Evolutionary conservation across 2,113 vertebrate genomes (phyloP), one percentile per base, ranked within the genome.

Genomic region (Odocoileus virginianus): DNA sequence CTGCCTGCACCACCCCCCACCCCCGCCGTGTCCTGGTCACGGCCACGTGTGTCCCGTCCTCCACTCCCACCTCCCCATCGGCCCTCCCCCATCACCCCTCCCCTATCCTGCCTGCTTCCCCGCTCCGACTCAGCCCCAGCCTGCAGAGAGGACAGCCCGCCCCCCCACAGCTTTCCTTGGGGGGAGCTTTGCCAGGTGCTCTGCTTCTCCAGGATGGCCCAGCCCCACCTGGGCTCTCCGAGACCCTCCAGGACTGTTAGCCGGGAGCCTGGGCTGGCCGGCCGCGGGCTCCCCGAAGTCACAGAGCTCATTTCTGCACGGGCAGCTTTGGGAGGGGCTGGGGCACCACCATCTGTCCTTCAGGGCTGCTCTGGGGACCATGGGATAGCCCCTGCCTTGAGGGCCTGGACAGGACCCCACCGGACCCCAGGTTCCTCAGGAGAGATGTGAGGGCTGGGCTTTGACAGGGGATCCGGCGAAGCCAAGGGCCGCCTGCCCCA

Each of bases 11-110:
- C 11, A 2, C 2, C 36, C 16, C 30, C 4, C 3, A 0, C 21
- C 16, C 30, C 2, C 36, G 36, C 36, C 36, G 36, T 3, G 89
- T 5, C 54, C 74, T 19, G 40, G 23, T 21, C 76, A 28, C 2
- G 8, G 3, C 4, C 23, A 28, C 21, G 0, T 1, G 2, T 17
- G 43, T 7, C 8, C 74, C 30, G 2, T 17, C 30, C 45, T 19
- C 78, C 78, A 50, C 45, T 9, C 54, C 23, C 40, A 13, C 30
- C 19, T 33, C 78, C 27, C 43, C 74, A 16, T 28, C 43, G 14
- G 10, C 14, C 27, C 43, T 47, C 43, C 43, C 16, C 40, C 25
- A 43, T 6, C 47, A 50, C 10, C 14, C 43, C 43, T 79, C 43
- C 27, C 16, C 25, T 14, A 43, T 11, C 78, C 45, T 10, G 28